Percentiles rank a stretch among this genome's conserved stretches.
Conservation (phyloP, 2,888 invertebrate genomes). For the Aporophyla nigra region DNA sequence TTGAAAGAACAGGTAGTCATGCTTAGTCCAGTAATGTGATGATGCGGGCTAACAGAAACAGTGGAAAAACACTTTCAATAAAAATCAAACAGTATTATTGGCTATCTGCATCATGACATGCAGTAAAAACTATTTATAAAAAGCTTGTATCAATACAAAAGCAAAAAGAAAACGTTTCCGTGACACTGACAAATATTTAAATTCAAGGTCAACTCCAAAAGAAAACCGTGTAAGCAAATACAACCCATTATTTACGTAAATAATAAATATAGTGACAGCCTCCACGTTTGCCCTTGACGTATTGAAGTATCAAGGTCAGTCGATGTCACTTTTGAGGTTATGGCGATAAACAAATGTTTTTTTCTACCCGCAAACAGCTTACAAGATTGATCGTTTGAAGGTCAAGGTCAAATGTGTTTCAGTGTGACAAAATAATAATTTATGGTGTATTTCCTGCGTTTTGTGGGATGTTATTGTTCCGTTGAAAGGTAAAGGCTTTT, state of each 20-base stretch:
- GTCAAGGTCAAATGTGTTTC: constrained; percentile 27
- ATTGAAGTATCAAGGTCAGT: constrained; percentile 42
- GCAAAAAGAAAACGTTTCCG: background rate
- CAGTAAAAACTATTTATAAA: background rate
- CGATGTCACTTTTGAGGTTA: constrained; percentile 34
- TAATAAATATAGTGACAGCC: constrained; percentile 8
- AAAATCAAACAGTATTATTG: background rate
- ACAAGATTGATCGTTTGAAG: constrained; percentile 45
- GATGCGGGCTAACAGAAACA: no score
- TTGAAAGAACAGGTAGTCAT: no score
- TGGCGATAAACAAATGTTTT: constrained; percentile 21
- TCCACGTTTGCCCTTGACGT: constrained; percentile 10
- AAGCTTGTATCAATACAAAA: background rate
- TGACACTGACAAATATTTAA: constrained; percentile 1
- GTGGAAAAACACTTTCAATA: background rate
- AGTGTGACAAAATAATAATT: constrained; percentile 28
- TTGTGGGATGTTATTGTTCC: constrained; percentile 2
- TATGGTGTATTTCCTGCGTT: constrained; percentile 29
- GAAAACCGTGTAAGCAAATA: constrained; percentile 9
- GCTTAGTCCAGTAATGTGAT: no score
- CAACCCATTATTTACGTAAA: background rate
- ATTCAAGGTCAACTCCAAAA: constrained; percentile 14
- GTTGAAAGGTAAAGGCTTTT: background rate
- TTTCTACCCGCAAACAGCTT: constrained; percentile 1
- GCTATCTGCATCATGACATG: background rate